Percentiles rank a stretch among this genome's conserved stretches.
phyloP scores from a whole-genome alignment of 2,797 vertebrate species.

The Sarcophilus harrisii region DNA sequence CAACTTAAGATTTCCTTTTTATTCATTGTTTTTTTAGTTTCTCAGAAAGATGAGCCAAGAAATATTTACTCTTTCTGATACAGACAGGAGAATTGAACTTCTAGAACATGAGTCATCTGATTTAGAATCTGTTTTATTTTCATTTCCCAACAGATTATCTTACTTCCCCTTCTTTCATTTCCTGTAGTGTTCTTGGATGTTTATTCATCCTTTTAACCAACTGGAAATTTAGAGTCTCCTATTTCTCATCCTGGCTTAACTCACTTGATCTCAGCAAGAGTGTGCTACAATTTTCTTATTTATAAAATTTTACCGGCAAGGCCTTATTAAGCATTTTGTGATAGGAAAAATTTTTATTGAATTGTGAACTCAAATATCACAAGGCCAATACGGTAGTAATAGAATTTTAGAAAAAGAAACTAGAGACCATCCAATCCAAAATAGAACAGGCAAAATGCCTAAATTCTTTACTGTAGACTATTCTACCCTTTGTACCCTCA shows the following conservation, averaged over 20 bases:
- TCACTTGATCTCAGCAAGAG: not conserved
- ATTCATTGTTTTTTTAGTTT: conserved; percentile 33
- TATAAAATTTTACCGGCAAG: not conserved
- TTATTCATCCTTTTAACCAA: conserved; percentile 4
- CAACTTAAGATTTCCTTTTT: conserved; percentile 39
- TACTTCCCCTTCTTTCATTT: conserved; percentile 38
- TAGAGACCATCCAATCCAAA: not conserved
- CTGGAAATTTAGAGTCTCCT: not conserved
- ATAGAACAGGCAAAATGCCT: not conserved
- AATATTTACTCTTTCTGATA: conserved; percentile 38
- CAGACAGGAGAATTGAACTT: not conserved
- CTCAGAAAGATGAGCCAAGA: conserved; percentile 37
- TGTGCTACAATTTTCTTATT: not conserved
- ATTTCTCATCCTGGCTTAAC: not conserved
- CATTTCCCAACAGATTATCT: not conserved
- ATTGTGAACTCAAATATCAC: conserved; percentile 7
- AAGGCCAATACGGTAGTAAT: not conserved
- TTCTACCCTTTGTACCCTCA: not conserved
- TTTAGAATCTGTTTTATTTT: not conserved
- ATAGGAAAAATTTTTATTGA: not conserved
- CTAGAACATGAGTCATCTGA: not conserved
- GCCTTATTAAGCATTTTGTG: not conserved
- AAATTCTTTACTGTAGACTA: not conserved
- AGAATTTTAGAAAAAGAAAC: not conserved
- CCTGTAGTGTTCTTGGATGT: not conserved